phyloP scores from a whole-genome alignment of 2,888 invertebrate species.

The Metallyticus violacea region DNA sequence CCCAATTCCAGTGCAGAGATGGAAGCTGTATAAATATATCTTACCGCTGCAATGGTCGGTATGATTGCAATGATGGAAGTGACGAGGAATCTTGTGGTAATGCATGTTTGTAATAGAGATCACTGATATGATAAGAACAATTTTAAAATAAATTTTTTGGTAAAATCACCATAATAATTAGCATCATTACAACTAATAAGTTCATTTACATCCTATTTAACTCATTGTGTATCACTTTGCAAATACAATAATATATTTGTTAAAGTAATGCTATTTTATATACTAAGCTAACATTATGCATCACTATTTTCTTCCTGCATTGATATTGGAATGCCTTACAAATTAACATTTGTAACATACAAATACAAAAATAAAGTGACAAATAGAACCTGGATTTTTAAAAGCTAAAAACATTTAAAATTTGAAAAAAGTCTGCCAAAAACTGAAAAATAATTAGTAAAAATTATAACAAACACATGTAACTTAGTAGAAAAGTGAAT shows the following conservation, averaged over 20 bases:
- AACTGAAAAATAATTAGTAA: no score
- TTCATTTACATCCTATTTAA: no score
- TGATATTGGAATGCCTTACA: neutral
- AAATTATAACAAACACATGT: no score
- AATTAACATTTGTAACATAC: no score
- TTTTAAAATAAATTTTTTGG: neutral
- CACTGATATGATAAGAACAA: neutral
- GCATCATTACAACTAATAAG: no score
- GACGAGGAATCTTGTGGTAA: conserved; percentile 49
- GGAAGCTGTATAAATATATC: conserved; percentile 57
- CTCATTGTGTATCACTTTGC: neutral
- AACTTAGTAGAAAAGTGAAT: no score
- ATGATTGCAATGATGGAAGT: conserved; percentile 56
- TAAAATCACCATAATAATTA: no score
- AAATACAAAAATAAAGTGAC: no score
- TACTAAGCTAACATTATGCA: neutral
- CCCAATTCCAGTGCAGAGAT: conserved; percentile 52
- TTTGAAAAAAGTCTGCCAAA: no score
- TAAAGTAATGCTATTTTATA: no score
- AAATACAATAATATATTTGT: neutral
- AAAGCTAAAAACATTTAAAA: no score
- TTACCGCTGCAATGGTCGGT: conserved; percentile 53
- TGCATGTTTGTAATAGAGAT: neutral
- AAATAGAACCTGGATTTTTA: no score
- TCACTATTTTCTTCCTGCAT: neutral